A percentile compares a stretch with the other conserved stretches of the same genome.
These are phyloP conservation scores for Actenoides lindsayi DNA, from an alignment of 2,113 vertebrate species.

Conservation along the genomic window DNA sequence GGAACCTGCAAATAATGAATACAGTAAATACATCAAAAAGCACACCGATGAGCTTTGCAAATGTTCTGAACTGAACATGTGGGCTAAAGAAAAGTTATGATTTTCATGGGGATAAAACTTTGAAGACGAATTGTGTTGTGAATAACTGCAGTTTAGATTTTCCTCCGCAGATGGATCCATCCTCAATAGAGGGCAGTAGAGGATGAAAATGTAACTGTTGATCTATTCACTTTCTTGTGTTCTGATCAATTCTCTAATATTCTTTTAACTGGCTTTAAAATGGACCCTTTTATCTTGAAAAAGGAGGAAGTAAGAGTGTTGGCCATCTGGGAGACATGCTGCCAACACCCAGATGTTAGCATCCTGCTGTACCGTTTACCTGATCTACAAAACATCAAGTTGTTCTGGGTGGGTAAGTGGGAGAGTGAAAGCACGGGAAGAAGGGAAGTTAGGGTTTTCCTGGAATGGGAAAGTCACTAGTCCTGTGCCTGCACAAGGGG, in stretches of 20 bases:
- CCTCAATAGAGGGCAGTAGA: conserved; percentile 79
- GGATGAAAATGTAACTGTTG: conserved; percentile 63
- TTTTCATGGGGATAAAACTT: neutral
- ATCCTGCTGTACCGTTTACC: neutral
- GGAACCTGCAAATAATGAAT: neutral
- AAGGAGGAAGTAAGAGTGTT: conserved; percentile 18
- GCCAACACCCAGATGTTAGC: neutral
- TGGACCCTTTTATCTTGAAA: conserved; percentile 65
- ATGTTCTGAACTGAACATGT: neutral
- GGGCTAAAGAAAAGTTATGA: neutral
- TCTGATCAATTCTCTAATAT: conserved; percentile 8
- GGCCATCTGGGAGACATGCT: neutral
- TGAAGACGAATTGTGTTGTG: neutral
- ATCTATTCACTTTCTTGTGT: neutral
- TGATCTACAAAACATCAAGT: neutral
- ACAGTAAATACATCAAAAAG: neutral
- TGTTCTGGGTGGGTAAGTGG: neutral
- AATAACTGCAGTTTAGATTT: neutral
- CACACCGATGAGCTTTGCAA: neutral
- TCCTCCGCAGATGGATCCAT: conserved; percentile 9
- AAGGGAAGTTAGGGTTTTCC: neutral
- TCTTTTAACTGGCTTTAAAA: conserved; percentile 64
- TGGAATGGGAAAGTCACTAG: neutral
- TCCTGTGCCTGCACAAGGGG: neutral
- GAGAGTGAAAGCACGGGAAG: neutral